Evolutionary conservation across 2,888 invertebrate species (phyloP), one percentile per base, ranked within the genome.

Genomic region (Hypomecis punctinalis): DNA sequence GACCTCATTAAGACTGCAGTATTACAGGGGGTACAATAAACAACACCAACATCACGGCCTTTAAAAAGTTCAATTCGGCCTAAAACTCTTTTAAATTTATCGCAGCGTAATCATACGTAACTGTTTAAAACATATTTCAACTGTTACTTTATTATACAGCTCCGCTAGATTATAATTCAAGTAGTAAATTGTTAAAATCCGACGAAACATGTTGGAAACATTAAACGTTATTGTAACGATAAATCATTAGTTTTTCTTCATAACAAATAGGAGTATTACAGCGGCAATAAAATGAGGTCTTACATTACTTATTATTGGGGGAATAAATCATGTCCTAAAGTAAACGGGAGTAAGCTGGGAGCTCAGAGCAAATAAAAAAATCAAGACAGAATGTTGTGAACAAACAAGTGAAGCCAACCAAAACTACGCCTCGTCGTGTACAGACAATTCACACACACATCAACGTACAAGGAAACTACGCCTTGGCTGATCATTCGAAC

Each of bases 201-300:
- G 23, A 52, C 46, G 36, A 57, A 64, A 35, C 46, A 60, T 47
- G 59, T 23, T 51, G 52, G 52, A 46, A 56, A 60, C 56, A 52
- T 64, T 60, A 64, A 61, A 65, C 37, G 42, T 52, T 64, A 64
- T 46, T 56, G 52, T 61, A 13, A 52, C 55, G 40, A 60, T 67
- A 67, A 67, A 65, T 67, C 63, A 61, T 54, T 53, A 51, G 46
- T 36, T 45, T 58, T 63, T 69, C 51, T 56, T 67, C 57, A 61
- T 58, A 60, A 59, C 48, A 55, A 54, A 56, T 46, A 54, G 47
- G 52, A 49, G 53, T 61, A 63, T 56, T 65, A 66, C 23, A 35
- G 9, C 6, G 42, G 6, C n/a, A 23, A 23, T 53, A 63, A 64
- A 62, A 58, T 61, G 66, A 64, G 68, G 62, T 40, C 48, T 63